These are phyloP conservation scores for Sitta europaea DNA, from an alignment of 2,113 vertebrate genomes.

Conservation along the genomic window DNA sequence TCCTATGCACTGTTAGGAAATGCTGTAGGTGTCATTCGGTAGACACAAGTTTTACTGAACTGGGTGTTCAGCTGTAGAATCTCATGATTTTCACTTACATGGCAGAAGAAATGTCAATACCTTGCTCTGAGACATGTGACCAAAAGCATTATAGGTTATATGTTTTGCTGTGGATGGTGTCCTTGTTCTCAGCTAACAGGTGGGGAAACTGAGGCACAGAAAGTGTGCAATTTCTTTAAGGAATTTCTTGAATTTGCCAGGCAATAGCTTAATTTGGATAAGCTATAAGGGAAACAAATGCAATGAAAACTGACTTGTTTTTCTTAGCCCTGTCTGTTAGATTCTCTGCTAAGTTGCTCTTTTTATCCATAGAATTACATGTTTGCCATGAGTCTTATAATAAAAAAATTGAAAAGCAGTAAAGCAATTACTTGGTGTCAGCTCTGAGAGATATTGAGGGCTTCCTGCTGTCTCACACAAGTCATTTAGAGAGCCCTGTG, in stretches of 20 bases:
- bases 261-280: not conserved
- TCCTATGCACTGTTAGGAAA: fast-evolving
- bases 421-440: not conserved
- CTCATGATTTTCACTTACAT: not conserved
- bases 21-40: not conserved
- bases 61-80: not conserved
- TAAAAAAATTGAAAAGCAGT: not conserved
- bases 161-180: not conserved
- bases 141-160: not conserved
- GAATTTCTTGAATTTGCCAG: not conserved
- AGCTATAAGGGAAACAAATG: not conserved
- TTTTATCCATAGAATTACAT: not conserved
- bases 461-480: not conserved
- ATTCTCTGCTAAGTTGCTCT: not conserved
- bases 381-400: not conserved
- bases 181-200: not conserved
- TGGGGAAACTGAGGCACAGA: not conserved
- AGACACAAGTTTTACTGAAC: not conserved
- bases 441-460: not conserved
- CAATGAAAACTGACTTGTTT: not conserved
- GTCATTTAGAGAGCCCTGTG: not conserved
- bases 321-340: not conserved
- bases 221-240: too few species aligned
- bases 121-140: not conserved
- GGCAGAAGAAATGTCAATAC: not conserved